These are phyloP conservation scores for Drepana arcuata DNA, from an alignment of 1,140 invertebrate genomes.

Conservation along the genomic window DNA sequence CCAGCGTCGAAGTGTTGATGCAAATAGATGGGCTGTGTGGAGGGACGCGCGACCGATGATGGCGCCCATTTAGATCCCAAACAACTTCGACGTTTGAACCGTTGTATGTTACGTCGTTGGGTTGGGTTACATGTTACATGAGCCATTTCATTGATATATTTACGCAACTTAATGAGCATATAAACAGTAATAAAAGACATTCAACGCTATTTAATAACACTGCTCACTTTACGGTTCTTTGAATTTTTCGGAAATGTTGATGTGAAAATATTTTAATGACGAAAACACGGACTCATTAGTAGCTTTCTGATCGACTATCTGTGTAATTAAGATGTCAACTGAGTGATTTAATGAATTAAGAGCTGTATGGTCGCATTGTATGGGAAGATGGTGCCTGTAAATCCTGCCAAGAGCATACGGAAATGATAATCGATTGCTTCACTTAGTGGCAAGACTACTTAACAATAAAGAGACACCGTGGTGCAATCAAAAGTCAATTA, in stretches of 20 bases:
- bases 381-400: conserved; percentile 45
- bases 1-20: conserved; percentile 40
- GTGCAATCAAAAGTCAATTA: conserved; percentile 67
- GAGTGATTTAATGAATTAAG: too few species aligned
- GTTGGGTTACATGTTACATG: conserved; percentile 45
- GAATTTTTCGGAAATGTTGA: too few species aligned
- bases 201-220: too few species aligned
- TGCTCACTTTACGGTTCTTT: too few species aligned
- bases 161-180: too few species aligned
- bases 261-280: too few species aligned
- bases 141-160: conserved; percentile 44
- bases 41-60: conserved; percentile 32
- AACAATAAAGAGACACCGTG: conserved; percentile 53
- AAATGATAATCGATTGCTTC: conserved; percentile 33
- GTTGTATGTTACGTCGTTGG: too few species aligned
- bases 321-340: too few species aligned
- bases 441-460: conserved; percentile 26
- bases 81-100: conserved; percentile 26
- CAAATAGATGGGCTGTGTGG: conserved; percentile 38
- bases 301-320: too few species aligned
- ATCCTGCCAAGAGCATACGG: conserved; percentile 19
- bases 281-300: too few species aligned
- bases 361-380: too few species aligned
- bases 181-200: too few species aligned
- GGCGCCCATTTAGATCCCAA: conserved; percentile 43